Conservation (phyloP, 2,888 invertebrate genomes). For the Clunio marinus region DNA sequence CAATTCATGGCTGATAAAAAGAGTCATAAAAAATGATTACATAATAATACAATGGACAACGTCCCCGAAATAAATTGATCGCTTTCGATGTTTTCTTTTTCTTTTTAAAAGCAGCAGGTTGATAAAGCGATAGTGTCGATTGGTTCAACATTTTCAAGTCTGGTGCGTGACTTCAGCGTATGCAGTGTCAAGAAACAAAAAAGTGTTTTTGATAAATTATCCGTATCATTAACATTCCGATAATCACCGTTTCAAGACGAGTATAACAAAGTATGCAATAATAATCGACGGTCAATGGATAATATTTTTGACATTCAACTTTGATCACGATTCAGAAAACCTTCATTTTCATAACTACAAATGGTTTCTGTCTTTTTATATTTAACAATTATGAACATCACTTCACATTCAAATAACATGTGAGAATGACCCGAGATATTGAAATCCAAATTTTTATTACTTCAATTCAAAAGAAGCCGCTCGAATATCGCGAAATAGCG, state of each 20-base stretch:
- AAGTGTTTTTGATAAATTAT: too few species aligned
- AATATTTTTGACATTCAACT: constrained; percentile 16
- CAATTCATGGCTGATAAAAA: constrained; percentile 19
- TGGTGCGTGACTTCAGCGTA: too few species aligned
- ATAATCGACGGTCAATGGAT: not conserved
- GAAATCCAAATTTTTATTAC: not conserved
- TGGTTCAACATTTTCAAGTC: too few species aligned
- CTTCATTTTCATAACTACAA: too few species aligned
- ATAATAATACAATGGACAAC: constrained; percentile 10
- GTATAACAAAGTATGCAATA: too few species aligned
- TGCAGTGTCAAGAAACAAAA: too few species aligned
- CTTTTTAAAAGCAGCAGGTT: constrained; percentile 16
- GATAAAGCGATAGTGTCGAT: not conserved
- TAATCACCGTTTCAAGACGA: too few species aligned
- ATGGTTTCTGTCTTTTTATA: too few species aligned
- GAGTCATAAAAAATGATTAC: constrained; percentile 16
- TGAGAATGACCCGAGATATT: not conserved
- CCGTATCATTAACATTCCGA: too few species aligned
- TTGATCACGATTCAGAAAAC: constrained; percentile 4
- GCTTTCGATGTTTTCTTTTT: not conserved
- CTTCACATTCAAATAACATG: too few species aligned
- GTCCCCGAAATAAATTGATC: not conserved
- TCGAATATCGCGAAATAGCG: not conserved
- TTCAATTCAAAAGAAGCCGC: constrained; percentile 6
- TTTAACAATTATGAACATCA: too few species aligned